A percentile compares a stretch with the other conserved stretches of the same genome.
phyloP scores from a whole-genome alignment of 2,113 vertebrate species.

The Diadophis punctatus region DNA sequence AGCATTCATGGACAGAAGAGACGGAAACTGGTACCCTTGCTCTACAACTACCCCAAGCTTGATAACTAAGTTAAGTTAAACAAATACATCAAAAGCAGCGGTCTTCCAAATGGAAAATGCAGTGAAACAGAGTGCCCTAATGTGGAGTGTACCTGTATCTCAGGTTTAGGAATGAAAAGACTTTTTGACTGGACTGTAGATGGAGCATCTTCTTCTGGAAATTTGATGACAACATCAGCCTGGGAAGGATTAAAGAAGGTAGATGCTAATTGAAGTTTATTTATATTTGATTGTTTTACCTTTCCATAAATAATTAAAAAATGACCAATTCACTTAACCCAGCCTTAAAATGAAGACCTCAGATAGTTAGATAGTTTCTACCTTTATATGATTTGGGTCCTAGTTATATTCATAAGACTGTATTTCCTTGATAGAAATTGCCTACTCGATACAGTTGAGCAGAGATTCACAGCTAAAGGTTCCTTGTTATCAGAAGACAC shows the following conservation, averaged over 20 bases:
- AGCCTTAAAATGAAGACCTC: neutral
- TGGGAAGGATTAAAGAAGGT: slow-evolving; percentile 51
- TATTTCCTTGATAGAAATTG: neutral
- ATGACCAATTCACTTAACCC: neutral
- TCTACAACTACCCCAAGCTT: neutral
- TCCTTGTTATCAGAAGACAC: neutral
- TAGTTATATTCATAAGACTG: neutral
- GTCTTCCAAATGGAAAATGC: neutral
- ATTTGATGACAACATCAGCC: slow-evolving; percentile 93
- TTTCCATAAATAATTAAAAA: neutral
- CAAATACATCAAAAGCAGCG: neutral
- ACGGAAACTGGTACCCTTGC: neutral
- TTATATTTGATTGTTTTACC: neutral
- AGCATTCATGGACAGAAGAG: neutral
- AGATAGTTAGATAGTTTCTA: neutral
- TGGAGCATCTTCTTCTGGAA: slow-evolving; percentile 91
- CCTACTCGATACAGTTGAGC: neutral
- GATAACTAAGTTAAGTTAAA: neutral
- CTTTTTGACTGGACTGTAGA: slow-evolving; percentile 85
- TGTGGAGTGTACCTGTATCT: slow-evolving; percentile 84
- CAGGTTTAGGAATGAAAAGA: slow-evolving; percentile 91
- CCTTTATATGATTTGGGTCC: neutral
- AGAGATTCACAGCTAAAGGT: neutral
- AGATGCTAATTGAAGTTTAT: neutral
- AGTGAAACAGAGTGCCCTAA: neutral